Percentiles rank a stretch among this genome's conserved stretches.
Conservation (phyloP, 2,113 vertebrate species). For the Archocentrus centrarchus region DNA sequence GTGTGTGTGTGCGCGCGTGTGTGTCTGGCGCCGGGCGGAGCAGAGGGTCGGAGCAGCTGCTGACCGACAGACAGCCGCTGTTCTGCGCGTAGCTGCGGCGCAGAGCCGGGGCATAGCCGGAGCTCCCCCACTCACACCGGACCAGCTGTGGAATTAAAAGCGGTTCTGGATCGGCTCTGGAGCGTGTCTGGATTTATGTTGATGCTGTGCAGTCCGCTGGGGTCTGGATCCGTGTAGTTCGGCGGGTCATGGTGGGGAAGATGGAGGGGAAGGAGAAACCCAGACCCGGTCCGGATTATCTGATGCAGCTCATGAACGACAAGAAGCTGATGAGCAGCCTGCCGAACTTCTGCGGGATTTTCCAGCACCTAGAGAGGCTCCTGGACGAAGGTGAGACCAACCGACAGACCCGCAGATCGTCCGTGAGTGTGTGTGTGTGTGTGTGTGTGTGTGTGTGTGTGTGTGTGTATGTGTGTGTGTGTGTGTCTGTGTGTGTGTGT, state of each 20-base stretch:
- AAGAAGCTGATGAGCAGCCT: conserved; percentile 19
- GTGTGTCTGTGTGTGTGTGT: too few relatives aligned
- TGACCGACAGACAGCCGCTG: background rate
- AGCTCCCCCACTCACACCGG: background rate
- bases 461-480: too few relatives aligned
- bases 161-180: background rate
- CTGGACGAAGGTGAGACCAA: conserved; percentile 6
- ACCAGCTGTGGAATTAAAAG: background rate
- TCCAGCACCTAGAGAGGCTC: conserved; percentile 15
- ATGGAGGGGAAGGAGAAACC: conserved; percentile 16
- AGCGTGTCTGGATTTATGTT: background rate
- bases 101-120: background rate
- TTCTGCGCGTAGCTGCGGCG: background rate
- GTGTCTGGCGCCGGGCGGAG: background rate
- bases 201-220: background rate
- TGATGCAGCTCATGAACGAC: conserved; percentile 16
- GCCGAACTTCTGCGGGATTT: conserved; percentile 13
- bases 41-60: background rate
- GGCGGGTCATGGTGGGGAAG: background rate
- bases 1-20: too few relatives aligned
- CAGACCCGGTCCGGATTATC: conserved; percentile 14
- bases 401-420: background rate
- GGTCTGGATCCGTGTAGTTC: background rate
- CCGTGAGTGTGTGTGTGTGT: accelerated
- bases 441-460: too few relatives aligned